A percentile compares a stretch with the other conserved stretches of the same genome.
Conservation (phyloP, 1,140 invertebrate genomes). For the Zaprionus ornatus region DNA sequence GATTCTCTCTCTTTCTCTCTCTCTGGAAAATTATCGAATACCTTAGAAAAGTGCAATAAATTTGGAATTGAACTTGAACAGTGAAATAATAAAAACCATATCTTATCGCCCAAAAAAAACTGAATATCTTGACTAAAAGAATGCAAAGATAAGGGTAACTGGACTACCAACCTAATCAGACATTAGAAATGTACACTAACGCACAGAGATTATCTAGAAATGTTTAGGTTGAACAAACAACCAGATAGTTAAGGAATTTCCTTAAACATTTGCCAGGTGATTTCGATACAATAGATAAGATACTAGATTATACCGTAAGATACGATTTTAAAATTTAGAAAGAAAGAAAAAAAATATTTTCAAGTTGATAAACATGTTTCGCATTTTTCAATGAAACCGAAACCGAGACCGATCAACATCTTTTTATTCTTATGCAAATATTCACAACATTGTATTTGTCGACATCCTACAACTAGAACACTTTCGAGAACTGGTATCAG, state of each 20-base stretch:
- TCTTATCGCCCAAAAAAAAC: neutral
- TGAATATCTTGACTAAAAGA: neutral
- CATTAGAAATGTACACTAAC: neutral
- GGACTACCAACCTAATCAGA: neutral
- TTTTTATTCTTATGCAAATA: constrained; percentile 42
- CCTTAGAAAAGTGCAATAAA: neutral
- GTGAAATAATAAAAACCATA: neutral
- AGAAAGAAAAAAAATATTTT: neutral
- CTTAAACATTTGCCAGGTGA: neutral
- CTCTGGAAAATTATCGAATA: neutral
- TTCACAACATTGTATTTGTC: neutral
- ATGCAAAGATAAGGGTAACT: neutral
- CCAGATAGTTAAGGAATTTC: neutral
- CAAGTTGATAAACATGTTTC: neutral
- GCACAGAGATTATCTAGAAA: neutral
- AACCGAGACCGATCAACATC: neutral
- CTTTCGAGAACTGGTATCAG: constrained; percentile 22
- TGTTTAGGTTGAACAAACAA: neutral
- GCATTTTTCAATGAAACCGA: neutral
- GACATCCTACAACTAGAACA: constrained; percentile 13
- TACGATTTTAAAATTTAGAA: neutral
- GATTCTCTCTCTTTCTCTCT: neutral
- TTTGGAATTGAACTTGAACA: constrained; percentile 2
- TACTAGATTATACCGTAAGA: neutral
- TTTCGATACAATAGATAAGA: constrained; percentile 4